Evolutionary conservation across 2,113 vertebrate genomes (phyloP), one percentile per base, ranked within the genome.

Genomic region (Prochilodus magdalenae): DNA sequence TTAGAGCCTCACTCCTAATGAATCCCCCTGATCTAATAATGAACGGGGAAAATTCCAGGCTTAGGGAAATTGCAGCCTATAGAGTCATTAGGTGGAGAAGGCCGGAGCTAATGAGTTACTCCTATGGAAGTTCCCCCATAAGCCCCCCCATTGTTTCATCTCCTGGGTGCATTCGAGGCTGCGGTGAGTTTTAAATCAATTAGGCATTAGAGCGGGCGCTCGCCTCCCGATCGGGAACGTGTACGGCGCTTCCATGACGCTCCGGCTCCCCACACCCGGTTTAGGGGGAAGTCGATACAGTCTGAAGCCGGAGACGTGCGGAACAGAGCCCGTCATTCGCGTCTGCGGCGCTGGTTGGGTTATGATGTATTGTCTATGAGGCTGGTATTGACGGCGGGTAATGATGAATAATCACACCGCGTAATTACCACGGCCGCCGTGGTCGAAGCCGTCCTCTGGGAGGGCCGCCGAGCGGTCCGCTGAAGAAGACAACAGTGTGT

Each of bases 81-180:
- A 90, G 79, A 93, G 89, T 89, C 92, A 91, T 93, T 93, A 89
- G 81, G 80, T 24, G 75, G 83, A 82, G 82, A 88, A 89, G 91
- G 89, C 79, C 91, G 86, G 83, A 91, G 88, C 80, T 92, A 93
- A 95, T 93, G 89, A 91, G 87, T 84, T 57, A 86, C 92, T 93
- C 83, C 89, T 88, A 66, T 88, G 85, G 87, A 91, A 87, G 71
- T 77, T 81, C 20, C 53, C 53, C 44, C 36, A 36, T 53, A 90
- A 36, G 83, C 89, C 59, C 78, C 86, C 85, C 85, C 91, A 86
- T 89, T 90, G 77, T 89, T 87, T 89, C 80, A 59, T 90, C 89
- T 90, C 91, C 86, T 71, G 83, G 65, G 92, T 88, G 87, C 88
- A 86, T 78, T 83, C 80, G 51, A 87, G 81, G 66, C 88, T 80